Conservation (phyloP, 2,888 invertebrate species). For the Scaptomyza tumidula region DNA sequence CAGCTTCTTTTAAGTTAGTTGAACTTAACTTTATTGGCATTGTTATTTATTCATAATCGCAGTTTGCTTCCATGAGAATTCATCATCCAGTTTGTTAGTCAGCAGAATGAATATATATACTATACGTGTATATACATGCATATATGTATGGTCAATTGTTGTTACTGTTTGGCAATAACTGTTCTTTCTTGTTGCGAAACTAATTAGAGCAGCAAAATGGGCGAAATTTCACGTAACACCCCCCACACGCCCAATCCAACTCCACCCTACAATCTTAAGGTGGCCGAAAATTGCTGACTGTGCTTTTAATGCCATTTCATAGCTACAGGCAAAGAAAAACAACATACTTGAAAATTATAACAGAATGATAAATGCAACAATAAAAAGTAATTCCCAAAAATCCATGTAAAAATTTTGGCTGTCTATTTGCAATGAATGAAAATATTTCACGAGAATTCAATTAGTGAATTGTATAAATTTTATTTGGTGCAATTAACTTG, state of each 20-base stretch:
- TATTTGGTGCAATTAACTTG: not conserved
- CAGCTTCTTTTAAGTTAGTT: not conserved
- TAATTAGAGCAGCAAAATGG: slow-evolving; percentile 6
- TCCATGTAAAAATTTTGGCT: not conserved
- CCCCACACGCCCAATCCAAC: not conserved
- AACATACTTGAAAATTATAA: too few relatives aligned
- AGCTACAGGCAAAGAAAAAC: not conserved
- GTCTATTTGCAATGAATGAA: not conserved
- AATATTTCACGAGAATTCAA: not conserved
- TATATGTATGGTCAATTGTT: not conserved
- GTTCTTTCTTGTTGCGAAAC: slow-evolving; percentile 6
- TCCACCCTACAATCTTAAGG: not conserved
- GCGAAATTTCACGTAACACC: not conserved
- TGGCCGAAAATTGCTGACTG: not conserved
- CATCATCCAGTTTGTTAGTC: slow-evolving; percentile 2
- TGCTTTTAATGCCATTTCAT: slow-evolving; percentile 1
- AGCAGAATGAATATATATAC: not conserved
- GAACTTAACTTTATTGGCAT: not conserved
- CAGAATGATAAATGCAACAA: too few relatives aligned
- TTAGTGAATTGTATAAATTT: too few relatives aligned
- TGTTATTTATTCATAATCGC: slow-evolving; percentile 2
- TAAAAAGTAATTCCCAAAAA: too few relatives aligned
- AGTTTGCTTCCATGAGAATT: not conserved
- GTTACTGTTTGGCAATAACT: slow-evolving; percentile 5
- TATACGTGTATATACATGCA: not conserved